These are phyloP conservation scores for Phaedon cochleariae DNA, from an alignment of 2,888 invertebrate genomes.

Conservation along the genomic window DNA sequence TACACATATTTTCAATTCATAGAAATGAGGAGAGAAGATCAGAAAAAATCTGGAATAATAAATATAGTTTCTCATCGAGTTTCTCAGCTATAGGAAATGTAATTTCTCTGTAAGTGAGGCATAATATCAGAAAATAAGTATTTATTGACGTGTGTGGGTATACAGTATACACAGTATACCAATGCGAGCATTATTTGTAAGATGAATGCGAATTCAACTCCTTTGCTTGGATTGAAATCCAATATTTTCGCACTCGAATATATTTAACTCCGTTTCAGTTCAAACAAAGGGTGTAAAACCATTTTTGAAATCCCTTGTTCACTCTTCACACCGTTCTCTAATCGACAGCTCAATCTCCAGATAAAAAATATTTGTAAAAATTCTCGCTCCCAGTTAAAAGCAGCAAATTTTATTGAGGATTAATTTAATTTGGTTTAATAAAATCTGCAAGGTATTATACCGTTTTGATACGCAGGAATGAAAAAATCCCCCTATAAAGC, in stretches of 20 bases:
- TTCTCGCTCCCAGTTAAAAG: conserved; percentile 25
- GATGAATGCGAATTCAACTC: no score
- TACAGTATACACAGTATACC: no score
- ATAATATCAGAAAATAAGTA: no score
- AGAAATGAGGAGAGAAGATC: no score
- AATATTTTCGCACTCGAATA: conserved; percentile 53
- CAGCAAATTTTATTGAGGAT: conserved; percentile 34
- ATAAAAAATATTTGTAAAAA: conserved; percentile 39
- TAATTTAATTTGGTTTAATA: conserved; percentile 41
- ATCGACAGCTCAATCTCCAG: conserved; percentile 29
- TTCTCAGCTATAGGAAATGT: no score
- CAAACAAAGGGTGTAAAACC: conserved; percentile 51
- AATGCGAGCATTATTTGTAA: no score
- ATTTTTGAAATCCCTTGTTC: conserved; percentile 41
- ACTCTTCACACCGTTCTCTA: conserved; percentile 38
- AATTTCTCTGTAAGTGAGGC: no score
- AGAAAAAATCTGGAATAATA: no score
- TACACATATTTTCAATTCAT: no score
- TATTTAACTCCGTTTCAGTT: conserved; percentile 53
- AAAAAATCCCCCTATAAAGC: conserved; percentile 33
- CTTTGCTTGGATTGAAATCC: conserved; percentile 45
- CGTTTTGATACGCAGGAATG: conserved; percentile 33
- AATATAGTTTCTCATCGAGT: no score
- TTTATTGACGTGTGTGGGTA: no score
- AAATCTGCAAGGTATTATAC: conserved; percentile 33